A percentile compares a stretch with the other conserved stretches of the same genome.
These are phyloP conservation scores for Epinephelus lanceolatus DNA, from an alignment of 2,113 vertebrate genomes.

Conservation along the genomic window DNA sequence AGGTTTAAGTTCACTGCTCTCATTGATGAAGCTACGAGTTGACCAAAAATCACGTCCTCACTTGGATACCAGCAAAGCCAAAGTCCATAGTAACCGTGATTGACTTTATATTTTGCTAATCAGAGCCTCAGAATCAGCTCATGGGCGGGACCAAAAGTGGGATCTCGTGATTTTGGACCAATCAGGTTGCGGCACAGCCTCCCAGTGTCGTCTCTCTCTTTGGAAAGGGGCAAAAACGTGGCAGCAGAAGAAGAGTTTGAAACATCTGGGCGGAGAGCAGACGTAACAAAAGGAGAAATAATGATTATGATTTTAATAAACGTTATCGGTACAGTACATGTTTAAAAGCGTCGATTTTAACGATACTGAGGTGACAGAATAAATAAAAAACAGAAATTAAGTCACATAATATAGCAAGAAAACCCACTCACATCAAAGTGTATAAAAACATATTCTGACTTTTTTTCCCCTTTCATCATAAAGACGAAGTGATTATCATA, in stretches of 20 bases:
- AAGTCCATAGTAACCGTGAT: slow-evolving; percentile 62
- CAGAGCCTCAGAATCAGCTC: fast-evolving
- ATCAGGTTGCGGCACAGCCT: slow-evolving; percentile 34
- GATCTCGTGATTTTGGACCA: not conserved
- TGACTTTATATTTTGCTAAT: slow-evolving; percentile 16
- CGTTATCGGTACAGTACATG: not conserved
- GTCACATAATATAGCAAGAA: not conserved
- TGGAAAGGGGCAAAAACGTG: slow-evolving; percentile 73
- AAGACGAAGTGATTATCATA: not conserved
- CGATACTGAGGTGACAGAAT: not conserved
- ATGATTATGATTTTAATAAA: not conserved
- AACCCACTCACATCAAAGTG: not conserved
- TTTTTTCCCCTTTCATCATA: not conserved
- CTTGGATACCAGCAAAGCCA: slow-evolving; percentile 62
- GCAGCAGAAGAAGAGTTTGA: slow-evolving; percentile 50
- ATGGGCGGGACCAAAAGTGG: slow-evolving; percentile 22
- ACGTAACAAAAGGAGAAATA: not conserved
- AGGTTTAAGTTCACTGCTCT: not conserved
- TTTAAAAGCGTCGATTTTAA: not conserved
- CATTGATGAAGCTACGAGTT: not conserved
- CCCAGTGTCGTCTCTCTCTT: not conserved
- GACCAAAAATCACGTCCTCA: slow-evolving; percentile 37
- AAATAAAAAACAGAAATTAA: not conserved
- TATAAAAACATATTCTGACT: not conserved
- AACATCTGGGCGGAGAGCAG: slow-evolving; percentile 43